A percentile compares a stretch with the other conserved stretches of the same genome.
phyloP scores from a whole-genome alignment of 2,797 vertebrate species.

The Phyllotis vaccarum region DNA sequence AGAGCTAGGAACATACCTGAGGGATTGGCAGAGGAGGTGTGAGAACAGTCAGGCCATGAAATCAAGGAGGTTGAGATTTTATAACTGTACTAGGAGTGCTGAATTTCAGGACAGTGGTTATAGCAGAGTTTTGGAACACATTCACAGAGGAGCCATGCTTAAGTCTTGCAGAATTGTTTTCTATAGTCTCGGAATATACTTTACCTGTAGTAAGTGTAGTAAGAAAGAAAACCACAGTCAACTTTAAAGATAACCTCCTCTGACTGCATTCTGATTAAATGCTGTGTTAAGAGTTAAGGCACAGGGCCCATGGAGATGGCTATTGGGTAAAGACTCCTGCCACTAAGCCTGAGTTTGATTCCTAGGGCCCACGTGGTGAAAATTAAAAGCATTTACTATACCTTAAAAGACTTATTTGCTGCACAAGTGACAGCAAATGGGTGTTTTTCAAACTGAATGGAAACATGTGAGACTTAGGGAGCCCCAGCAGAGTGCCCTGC shows the following conservation, averaged over 20 bases:
- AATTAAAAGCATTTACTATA: neutral
- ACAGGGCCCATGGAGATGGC: neutral
- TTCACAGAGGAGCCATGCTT: neutral
- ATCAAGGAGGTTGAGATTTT: conserved; percentile 24
- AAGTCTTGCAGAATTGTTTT: neutral
- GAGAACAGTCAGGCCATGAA: neutral
- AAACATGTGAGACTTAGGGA: conserved; percentile 2
- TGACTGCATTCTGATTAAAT: conserved; percentile 29
- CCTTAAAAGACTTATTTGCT: conserved; percentile 30
- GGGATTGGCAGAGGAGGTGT: neutral
- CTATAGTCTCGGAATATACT: conserved; percentile 8
- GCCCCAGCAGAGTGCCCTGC: neutral
- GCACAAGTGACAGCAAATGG: neutral
- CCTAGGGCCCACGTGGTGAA: neutral
- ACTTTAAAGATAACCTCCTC: conserved; percentile 25
- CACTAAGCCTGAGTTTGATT: neutral
- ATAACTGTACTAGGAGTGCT: no score
- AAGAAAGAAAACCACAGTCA: conserved; percentile 27
- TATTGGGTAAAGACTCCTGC: neutral
- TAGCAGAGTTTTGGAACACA: neutral
- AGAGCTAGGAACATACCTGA: neutral
- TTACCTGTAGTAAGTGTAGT: conserved; percentile 4
- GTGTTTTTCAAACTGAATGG: neutral
- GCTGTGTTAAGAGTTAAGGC: conserved; percentile 13
- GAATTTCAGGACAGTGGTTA: neutral